phyloP scores from a whole-genome alignment of 2,888 invertebrate species.

The Ashinkailepas kermadecensis region DNA sequence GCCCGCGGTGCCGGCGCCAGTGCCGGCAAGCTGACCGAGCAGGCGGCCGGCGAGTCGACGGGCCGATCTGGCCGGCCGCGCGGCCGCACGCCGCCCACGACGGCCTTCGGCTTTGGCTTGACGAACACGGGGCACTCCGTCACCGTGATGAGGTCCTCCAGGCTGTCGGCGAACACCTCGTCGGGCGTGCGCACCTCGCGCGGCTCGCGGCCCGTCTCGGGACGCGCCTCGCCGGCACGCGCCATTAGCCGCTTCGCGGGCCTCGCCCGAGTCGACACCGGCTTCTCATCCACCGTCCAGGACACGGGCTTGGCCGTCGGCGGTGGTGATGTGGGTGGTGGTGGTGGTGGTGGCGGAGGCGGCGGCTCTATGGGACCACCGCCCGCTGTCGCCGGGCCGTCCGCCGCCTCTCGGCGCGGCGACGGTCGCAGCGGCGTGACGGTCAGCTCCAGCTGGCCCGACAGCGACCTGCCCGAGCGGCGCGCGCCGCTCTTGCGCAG shows the following conservation, averaged over 20 bases:
- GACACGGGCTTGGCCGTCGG: background rate
- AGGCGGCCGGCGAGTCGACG: background rate
- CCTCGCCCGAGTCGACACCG: background rate
- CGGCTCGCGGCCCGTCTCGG: background rate
- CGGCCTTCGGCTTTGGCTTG: background rate
- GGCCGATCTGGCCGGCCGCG: background rate
- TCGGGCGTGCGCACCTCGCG: slow-evolving; percentile 11
- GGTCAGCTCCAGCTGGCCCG: slow-evolving; percentile 8
- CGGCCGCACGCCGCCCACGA: background rate
- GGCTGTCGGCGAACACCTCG: slow-evolving; percentile 16
- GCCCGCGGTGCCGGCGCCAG: slow-evolving; percentile 11
- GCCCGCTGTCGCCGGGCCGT: background rate
- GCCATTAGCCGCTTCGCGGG: background rate
- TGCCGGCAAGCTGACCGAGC: background rate
- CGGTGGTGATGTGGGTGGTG: background rate
- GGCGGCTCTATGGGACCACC: background rate
- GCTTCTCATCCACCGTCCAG: background rate
- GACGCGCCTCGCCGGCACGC: background rate
- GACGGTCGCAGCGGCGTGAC: background rate
- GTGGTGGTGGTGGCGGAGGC: background rate
- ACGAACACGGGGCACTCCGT: background rate
- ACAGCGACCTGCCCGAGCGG: background rate
- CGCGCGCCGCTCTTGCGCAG: slow-evolving; percentile 5
- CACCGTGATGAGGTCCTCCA: slow-evolving; percentile 12
- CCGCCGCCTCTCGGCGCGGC: background rate